phyloP scores from a whole-genome alignment of 2,797 vertebrate species.

The Philypnodon macrostomus region DNA sequence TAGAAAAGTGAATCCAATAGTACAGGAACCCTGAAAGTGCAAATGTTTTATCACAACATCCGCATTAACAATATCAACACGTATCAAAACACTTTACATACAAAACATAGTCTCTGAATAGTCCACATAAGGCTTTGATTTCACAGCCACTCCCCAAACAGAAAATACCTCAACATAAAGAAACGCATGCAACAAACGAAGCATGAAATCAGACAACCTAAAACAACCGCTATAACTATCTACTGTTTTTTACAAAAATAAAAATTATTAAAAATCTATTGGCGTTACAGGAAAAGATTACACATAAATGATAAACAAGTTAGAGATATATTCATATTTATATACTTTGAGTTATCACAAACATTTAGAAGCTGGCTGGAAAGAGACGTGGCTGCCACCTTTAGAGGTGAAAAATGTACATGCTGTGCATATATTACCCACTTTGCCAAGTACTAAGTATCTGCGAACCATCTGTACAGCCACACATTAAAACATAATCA shows the following conservation, averaged over 20 bases:
- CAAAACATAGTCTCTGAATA: slow-evolving; percentile 51
- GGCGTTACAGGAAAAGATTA: slow-evolving; percentile 39
- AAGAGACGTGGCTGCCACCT: slow-evolving; percentile 23
- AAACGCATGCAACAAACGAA: slow-evolving; percentile 46
- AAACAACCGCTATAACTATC: slow-evolving; percentile 35
- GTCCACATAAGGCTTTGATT: slow-evolving; percentile 63
- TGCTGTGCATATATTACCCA: slow-evolving; percentile 28
- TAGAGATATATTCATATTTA: slow-evolving; percentile 29
- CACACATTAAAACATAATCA: slow-evolving; percentile 5
- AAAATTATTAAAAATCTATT: slow-evolving; percentile 54
- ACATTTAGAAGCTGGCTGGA: slow-evolving; percentile 39
- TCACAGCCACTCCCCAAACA: slow-evolving; percentile 25
- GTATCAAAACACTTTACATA: slow-evolving; percentile 67
- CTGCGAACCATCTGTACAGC: neutral
- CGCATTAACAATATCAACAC: slow-evolving; percentile 68
- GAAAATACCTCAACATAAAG: slow-evolving; percentile 24
- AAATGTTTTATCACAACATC: slow-evolving; percentile 64
- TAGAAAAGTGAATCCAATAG: slow-evolving; percentile 66
- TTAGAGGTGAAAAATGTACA: slow-evolving; percentile 9
- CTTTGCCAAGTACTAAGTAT: slow-evolving; percentile 10
- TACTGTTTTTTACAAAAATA: slow-evolving; percentile 67
- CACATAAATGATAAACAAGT: slow-evolving; percentile 29
- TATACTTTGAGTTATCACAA: slow-evolving; percentile 38
- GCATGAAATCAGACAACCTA: slow-evolving; percentile 31
- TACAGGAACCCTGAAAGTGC: slow-evolving; percentile 65